A percentile compares a stretch with the other conserved stretches of the same genome.
These are phyloP conservation scores for Mesochorus sp. DNA, from an alignment of 2,888 invertebrate species.

Conservation along the genomic window DNA sequence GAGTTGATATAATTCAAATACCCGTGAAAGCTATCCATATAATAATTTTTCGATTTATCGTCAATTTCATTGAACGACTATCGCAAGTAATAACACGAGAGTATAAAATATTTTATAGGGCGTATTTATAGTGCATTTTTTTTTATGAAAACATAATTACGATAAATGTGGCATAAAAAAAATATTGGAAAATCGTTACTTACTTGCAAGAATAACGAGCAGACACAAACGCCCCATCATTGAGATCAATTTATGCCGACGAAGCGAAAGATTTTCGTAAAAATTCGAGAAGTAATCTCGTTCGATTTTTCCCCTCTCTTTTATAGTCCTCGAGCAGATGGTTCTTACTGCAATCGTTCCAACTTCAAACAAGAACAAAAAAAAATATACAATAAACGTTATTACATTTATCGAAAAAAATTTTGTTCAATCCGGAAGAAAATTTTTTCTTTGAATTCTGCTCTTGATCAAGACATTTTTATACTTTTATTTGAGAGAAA, in stretches of 20 bases:
- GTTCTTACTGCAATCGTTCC: not conserved
- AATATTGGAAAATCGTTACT: constrained; percentile 39
- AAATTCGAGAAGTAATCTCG: not conserved
- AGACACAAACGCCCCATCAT: constrained; percentile 68
- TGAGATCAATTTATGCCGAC: constrained; percentile 24
- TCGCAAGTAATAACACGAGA: not conserved
- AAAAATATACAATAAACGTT: not conserved
- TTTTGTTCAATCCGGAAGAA: too few species aligned
- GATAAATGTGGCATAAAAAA: constrained; percentile 5
- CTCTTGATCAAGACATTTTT: too few species aligned
- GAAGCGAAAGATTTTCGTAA: not conserved
- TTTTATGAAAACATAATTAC: constrained; percentile 9
- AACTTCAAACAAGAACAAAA: constrained; percentile 10
- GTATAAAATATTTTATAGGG: not conserved
- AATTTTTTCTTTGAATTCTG: too few species aligned
- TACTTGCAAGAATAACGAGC: constrained; percentile 72
- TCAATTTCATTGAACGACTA: not conserved
- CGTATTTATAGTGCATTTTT: not conserved
- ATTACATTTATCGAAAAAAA: too few species aligned
- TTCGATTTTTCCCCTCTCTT: not conserved
- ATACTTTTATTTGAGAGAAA: too few species aligned
- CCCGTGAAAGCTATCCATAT: too few species aligned
- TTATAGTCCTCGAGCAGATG: not conserved
- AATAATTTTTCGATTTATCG: too few species aligned
- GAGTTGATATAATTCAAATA: too few species aligned